Percentiles rank a stretch among this genome's conserved stretches.
Conservation (phyloP, 2,888 invertebrate species). For the Unio delphinus region DNA sequence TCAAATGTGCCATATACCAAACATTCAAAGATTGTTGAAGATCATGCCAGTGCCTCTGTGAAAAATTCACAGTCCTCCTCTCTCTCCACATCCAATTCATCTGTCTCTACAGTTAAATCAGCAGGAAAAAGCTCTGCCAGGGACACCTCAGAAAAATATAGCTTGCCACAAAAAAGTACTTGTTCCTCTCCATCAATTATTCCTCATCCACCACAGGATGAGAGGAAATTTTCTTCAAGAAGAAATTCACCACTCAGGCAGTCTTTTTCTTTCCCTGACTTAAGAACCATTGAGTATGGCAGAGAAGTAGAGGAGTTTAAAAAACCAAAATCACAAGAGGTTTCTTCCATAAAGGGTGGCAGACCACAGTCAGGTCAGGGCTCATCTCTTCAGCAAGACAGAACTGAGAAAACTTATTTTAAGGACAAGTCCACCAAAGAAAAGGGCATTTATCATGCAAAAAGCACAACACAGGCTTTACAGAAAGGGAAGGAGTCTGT, state of each 20-base stretch:
- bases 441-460: constrained; percentile 27
- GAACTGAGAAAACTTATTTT: constrained; percentile 16
- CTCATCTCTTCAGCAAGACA: background rate
- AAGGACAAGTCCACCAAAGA: constrained; percentile 16
- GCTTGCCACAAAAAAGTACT: too few species aligned
- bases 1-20: too few species aligned
- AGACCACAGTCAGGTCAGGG: constrained; percentile 17
- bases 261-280: constrained; percentile 33
- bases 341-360: constrained; percentile 9
- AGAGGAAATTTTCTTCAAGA: background rate
- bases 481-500: too few species aligned
- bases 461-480: constrained; percentile 3
- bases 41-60: too few species aligned
- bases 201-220: too few species aligned
- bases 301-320: constrained; percentile 24
- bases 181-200: too few species aligned
- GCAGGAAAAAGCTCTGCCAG: too few species aligned
- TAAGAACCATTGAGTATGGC: constrained; percentile 27
- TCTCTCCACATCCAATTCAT: too few species aligned
- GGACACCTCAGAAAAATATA: too few species aligned
- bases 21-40: too few species aligned
- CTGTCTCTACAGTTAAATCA: too few species aligned
- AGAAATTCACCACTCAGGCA: constrained; percentile 23
- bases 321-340: constrained; percentile 14
- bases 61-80: too few species aligned